Evolutionary conservation across 2,888 invertebrate genomes (phyloP).

Genomic region (Tuberolachnus salignus): DNA sequence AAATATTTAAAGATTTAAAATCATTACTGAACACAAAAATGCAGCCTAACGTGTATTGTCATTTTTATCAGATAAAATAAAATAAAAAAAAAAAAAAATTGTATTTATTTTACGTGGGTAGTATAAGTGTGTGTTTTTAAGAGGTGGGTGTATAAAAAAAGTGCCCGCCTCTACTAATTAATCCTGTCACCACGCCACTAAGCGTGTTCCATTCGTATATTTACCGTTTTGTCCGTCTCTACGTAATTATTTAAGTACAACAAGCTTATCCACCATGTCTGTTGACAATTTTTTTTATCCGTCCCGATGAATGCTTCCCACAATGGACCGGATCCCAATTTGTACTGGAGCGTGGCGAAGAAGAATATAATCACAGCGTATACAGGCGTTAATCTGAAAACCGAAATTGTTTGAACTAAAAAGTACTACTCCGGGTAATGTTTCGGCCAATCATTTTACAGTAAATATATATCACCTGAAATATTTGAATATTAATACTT

Average conservation of each 20-base stretch:
- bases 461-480: constrained; percentile 65
- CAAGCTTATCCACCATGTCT: constrained; percentile 71
- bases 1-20: too few relatives aligned
- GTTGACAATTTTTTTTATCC: constrained; percentile 66
- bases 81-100: too few relatives aligned
- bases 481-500: constrained; percentile 68
- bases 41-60: too few relatives aligned
- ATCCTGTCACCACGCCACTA: too few relatives aligned
- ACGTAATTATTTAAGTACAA: constrained; percentile 70
- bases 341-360: constrained; percentile 66
- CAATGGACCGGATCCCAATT: constrained; percentile 69
- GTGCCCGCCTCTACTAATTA: too few relatives aligned
- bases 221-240: constrained; percentile 68
- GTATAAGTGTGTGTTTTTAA: too few relatives aligned
- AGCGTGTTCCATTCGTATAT: constrained; percentile 58
- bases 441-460: neutral
- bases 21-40: too few relatives aligned
- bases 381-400: constrained; percentile 66
- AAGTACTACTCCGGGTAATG: too few relatives aligned
- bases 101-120: too few relatives aligned
- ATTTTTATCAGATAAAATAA: too few relatives aligned
- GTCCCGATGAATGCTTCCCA: constrained; percentile 67
- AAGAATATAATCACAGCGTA: constrained; percentile 69
- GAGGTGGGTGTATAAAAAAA: too few relatives aligned
- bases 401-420: neutral